Percentiles rank a stretch among this genome's conserved stretches.
phyloP scores from a whole-genome alignment of 2,113 vertebrate species.

The Phasianus colchicus region DNA sequence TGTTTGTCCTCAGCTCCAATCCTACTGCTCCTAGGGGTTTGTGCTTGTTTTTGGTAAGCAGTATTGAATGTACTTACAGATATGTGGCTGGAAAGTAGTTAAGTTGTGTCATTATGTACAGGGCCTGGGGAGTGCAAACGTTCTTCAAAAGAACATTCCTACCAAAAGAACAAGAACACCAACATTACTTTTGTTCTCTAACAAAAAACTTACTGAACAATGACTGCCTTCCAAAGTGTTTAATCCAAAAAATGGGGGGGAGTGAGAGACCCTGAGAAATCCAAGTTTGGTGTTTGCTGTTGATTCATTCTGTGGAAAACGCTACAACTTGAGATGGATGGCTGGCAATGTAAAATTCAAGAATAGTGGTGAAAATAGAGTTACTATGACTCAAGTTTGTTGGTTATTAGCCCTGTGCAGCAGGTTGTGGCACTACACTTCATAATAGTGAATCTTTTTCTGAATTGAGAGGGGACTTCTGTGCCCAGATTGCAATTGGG shows the following conservation, averaged over 20 bases:
- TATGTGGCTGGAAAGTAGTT: background rate
- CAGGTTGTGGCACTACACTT: background rate
- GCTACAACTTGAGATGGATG: background rate
- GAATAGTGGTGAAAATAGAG: background rate
- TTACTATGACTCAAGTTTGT: background rate
- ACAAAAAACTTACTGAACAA: background rate
- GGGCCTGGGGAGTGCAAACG: background rate
- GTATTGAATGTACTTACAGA: background rate
- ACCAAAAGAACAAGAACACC: background rate
- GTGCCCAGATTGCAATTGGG: background rate
- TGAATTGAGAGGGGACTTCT: background rate
- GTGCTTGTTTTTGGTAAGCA: background rate
- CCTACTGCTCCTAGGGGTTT: background rate
- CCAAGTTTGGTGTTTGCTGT: background rate
- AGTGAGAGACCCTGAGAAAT: background rate
- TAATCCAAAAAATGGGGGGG: background rate
- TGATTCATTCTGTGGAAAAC: background rate
- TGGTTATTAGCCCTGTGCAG: background rate
- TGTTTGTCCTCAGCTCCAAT: background rate
- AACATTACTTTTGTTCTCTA: background rate
- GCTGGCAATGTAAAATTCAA: background rate
- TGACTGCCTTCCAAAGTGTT: background rate
- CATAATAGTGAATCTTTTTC: background rate
- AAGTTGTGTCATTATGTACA: background rate
- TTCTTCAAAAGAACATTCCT: background rate